Conservation (phyloP, 2,797 vertebrate genomes). For the Micropoecilia bifurca region DNA sequence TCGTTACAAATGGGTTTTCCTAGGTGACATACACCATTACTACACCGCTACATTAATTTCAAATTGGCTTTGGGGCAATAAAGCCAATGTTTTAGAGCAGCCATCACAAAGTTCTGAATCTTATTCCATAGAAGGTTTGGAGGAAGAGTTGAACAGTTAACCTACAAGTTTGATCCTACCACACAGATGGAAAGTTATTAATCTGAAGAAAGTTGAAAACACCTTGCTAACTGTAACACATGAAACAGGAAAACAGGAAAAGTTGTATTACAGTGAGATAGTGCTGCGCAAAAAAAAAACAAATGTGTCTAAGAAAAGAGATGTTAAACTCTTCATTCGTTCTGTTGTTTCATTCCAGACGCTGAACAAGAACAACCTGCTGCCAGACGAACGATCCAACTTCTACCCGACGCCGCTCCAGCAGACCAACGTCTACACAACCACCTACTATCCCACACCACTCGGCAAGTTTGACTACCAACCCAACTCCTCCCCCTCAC, state of each 20-base stretch:
- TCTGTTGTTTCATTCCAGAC: slow-evolving; percentile 82
- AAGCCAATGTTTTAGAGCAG: background rate
- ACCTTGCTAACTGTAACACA: background rate
- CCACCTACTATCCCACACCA: slow-evolving; percentile 95
- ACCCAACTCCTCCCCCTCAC: slow-evolving; percentile 93
- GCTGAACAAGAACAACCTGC: slow-evolving; percentile 98
- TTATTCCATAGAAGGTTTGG: background rate
- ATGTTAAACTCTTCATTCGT: slow-evolving; percentile 1
- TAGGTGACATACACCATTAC: background rate
- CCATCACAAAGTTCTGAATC: background rate
- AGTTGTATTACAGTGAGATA: background rate
- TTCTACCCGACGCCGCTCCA: slow-evolving; percentile 91
- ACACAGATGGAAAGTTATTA: background rate
- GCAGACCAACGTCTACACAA: slow-evolving; percentile 98
- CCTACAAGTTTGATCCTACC: background rate
- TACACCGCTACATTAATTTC: background rate
- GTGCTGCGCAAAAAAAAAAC: background rate
- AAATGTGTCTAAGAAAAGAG: background rate
- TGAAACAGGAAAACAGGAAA: background rate
- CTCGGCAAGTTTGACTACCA: slow-evolving; percentile 96
- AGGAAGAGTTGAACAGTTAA: background rate
- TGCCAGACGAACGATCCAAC: slow-evolving; percentile 94
- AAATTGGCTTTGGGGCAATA: background rate
- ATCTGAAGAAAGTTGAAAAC: background rate
- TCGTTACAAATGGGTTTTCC: background rate